Conservation (phyloP, 2,888 invertebrate genomes). For the Ormyrus nitidulus region DNA sequence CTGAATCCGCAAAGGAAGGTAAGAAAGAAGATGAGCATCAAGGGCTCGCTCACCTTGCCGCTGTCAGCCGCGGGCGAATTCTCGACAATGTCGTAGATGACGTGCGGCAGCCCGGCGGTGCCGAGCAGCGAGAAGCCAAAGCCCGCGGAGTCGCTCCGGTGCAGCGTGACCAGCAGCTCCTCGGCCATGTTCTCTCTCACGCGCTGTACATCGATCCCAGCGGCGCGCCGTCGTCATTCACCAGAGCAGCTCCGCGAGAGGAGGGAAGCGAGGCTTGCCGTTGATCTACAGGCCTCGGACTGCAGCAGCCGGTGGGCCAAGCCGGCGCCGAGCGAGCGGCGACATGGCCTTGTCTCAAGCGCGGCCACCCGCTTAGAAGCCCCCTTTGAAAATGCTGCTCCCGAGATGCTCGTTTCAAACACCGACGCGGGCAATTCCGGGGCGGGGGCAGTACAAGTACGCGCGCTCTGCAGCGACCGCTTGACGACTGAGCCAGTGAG, state of each 20-base stretch:
- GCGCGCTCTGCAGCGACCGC: slow-evolving; percentile 11
- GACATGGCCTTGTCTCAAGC: slow-evolving; percentile 14
- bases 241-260: background rate
- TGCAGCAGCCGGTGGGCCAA: slow-evolving; percentile 1
- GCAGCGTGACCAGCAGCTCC: slow-evolving; percentile 92
- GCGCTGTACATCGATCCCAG: slow-evolving; percentile 27
- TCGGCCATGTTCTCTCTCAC: slow-evolving; percentile 83
- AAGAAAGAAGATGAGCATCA: background rate
- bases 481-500: slow-evolving; percentile 33
- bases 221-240: slow-evolving; percentile 11
- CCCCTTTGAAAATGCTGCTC: background rate
- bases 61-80: slow-evolving; percentile 95
- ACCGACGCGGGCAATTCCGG: no score
- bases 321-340: background rate
- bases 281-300: background rate
- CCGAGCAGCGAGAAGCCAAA: slow-evolving; percentile 94
- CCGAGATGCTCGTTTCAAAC: background rate
- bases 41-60: slow-evolving; percentile 83
- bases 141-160: slow-evolving; percentile 90
- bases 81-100: slow-evolving; percentile 94
- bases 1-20: slow-evolving; percentile 10
- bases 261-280: no score
- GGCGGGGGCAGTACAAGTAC: no score
- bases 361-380: background rate
- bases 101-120: slow-evolving; percentile 93